A percentile compares a stretch with the other conserved stretches of the same genome.
Conservation (phyloP, 1,140 invertebrate genomes). For the Eriocheir sinensis region DNA sequence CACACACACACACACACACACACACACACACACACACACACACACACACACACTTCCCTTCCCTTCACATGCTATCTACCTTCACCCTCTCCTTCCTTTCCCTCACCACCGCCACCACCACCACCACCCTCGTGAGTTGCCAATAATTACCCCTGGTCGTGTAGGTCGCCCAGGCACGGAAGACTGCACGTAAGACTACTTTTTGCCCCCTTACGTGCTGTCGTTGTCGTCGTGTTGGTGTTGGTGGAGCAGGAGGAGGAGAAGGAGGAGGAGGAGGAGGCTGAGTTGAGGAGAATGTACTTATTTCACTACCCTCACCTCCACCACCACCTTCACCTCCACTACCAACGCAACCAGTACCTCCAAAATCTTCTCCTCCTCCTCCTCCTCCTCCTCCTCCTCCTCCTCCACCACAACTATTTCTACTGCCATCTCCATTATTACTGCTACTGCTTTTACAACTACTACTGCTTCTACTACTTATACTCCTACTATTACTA, state of each 20-base stretch:
- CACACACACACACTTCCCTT: too few relatives aligned
- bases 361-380: not conserved
- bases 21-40: too few relatives aligned
- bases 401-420: too few relatives aligned
- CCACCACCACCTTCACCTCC: not conserved
- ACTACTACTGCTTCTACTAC: too few relatives aligned
- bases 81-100: not conserved
- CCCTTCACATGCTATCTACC: not conserved
- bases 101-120: not conserved
- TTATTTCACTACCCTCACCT: not conserved
- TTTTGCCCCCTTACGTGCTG: not conserved
- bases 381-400: not conserved
- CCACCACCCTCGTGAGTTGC: not conserved
- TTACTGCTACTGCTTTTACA: too few relatives aligned
- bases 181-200: too few relatives aligned
- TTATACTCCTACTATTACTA: too few relatives aligned
- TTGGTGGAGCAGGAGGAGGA: not conserved
- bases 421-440: too few relatives aligned
- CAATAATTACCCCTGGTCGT: too few relatives aligned
- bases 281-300: not conserved
- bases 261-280: not conserved
- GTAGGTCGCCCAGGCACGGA: too few relatives aligned
- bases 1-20: too few relatives aligned
- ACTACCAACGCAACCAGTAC: too few relatives aligned
- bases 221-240: not conserved